Evolutionary conservation across 2,113 vertebrate genomes (phyloP), one percentile per base, ranked within the genome.

Genomic region (Etia nguti): DNA sequence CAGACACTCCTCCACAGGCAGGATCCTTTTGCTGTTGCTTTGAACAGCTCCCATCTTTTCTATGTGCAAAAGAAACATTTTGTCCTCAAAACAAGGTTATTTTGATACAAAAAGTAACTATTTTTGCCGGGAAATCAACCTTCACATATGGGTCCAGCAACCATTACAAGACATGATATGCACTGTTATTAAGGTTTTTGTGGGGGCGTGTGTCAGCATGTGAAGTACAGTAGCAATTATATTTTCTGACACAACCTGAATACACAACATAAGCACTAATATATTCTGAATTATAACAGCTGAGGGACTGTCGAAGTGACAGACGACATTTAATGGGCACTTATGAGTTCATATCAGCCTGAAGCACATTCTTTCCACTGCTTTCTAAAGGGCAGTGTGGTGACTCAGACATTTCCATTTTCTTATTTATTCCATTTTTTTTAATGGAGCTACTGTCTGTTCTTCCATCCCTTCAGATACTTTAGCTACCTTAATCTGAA

Each of bases 301-400:
- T 9, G 54, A 41, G 12, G 20, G 55, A 20, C 31, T 0, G 70
- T 77, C 20, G 4, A 31, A 43, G 82, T 34, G 60, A 83, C 4
- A 56, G 55, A 80, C 11, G 12, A 31, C 48, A 50, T 82, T 85
- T 77, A 79, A 82, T 18, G 62, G 26, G 12, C 70, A 16, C 90
- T 86, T 54, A 22, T 52, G 55, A 34, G 77, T 31, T 70, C 26
- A 12, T 84, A 84, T 91, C 87, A 84, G 85, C 59, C 79, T 38
- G 7, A 65, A 86, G 41, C 48, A 41, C 85, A 87, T 91, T 89
- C 90, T 83, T 87, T 89, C 87, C 90, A 50, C 82, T 26, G 80
- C 48, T 9, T 48, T 81, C 50, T 60, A 62, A 73, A 68, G 54
- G 31, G 36, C 36, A 70, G 12, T 20, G 77, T 2, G 12, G 31